Evolutionary conservation across 2,113 vertebrate genomes (phyloP), one percentile per base, ranked within the genome.

Genomic region (Melospiza melodia): DNA sequence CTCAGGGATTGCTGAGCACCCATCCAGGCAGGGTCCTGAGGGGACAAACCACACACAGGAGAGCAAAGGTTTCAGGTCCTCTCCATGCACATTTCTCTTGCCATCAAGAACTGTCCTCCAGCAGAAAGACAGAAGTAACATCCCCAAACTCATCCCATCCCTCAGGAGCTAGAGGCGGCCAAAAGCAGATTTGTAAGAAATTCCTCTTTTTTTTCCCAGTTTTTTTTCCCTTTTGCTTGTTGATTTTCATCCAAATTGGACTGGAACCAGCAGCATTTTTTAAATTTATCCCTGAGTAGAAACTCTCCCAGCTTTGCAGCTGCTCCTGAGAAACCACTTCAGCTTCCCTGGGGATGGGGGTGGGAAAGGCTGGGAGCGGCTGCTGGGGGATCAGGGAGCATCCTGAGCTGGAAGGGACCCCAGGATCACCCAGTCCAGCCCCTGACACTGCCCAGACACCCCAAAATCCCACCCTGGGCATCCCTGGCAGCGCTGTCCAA

Each of bases 301-400:
- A 84, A 84, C 89, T 84, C 93, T 89, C 84, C 87, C 33, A 2
- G 68, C 51, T 91, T 86, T 92, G 87, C 93, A 95, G 94, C 89
- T 86, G 68, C 67, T 94, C 31, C 61, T 0, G 0, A 57, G 46
- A 83, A 94, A 65, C 16, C 55, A 16, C n/a, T 0, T 15, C 73
- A 86, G 59, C 82, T 72, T 79, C 54, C 4, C 62, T 31, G 30
- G 12, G 68, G 92, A 35, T 5, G 35, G 77, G 30, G 55, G 51
- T 9, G 62, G 86, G 83, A 52, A 48, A 66, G 73, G 82, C 28
- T 30, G 52, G 16, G 52, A 54, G 28, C 7, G 6, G 4, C 41
- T 48, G 44, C 3, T 13, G 18, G 51, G 39, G 46, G 39, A 48
- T 11, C 57, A 30, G 12, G 13, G 57, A 62, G 20, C 9, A 11